Evolutionary conservation across 2,888 invertebrate species (phyloP).

Genomic region (Sphaerophoria rueppellii): DNA sequence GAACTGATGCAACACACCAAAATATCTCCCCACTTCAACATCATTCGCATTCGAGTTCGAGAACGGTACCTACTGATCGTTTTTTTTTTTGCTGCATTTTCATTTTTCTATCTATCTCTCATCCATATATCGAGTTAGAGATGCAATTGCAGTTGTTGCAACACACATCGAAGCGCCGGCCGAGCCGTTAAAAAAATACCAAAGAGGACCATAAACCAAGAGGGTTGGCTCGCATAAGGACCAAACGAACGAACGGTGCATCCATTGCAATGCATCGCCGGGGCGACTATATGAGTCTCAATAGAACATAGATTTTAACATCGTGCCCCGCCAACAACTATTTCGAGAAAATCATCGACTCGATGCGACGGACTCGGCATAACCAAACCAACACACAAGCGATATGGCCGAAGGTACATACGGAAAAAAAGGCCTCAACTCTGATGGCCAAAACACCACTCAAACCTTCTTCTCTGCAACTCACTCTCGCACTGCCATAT

Average conservation of each 20-base stretch:
- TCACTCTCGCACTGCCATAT: no score
- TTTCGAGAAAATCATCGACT: slow-evolving; percentile 60
- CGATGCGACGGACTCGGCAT: slow-evolving; percentile 26
- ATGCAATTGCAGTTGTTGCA: slow-evolving; percentile 72
- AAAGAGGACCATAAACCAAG: slow-evolving; percentile 59
- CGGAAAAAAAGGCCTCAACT: slow-evolving; percentile 22
- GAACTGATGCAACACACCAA: slow-evolving; percentile 6
- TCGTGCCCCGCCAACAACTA: slow-evolving; percentile 56
- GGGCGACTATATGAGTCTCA: slow-evolving; percentile 22
- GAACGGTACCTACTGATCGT: slow-evolving; percentile 57
- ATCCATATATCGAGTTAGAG: slow-evolving; percentile 78
- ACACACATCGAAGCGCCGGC: slow-evolving; percentile 71
- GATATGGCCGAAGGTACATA: background rate
- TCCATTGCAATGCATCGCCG: background rate
- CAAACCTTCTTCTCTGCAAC: background rate
- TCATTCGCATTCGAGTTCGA: background rate
- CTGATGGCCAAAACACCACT: background rate
- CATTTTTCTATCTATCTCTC: slow-evolving; percentile 76
- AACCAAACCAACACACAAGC: slow-evolving; percentile 50
- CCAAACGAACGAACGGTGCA: background rate
- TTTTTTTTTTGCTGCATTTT: no score
- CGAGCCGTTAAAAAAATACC: slow-evolving; percentile 46
- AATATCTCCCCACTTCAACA: slow-evolving; percentile 32
- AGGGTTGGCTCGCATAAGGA: slow-evolving; percentile 48
- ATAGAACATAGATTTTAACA: slow-evolving; percentile 36